phyloP scores from a whole-genome alignment of 2,888 invertebrate genomes.

The Stenolophus ochropezus region DNA sequence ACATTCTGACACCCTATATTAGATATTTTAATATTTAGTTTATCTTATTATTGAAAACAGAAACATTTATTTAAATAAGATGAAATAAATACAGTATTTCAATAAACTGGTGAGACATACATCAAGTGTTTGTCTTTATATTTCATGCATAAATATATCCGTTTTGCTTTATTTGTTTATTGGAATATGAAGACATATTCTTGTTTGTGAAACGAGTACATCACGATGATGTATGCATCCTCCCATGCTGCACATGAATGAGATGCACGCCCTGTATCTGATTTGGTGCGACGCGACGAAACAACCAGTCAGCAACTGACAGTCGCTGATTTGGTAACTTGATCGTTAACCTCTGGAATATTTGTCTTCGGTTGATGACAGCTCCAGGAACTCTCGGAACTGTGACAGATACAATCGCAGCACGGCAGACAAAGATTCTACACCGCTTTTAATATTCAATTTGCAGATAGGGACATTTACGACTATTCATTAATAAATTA shows the following conservation, averaged over 20 bases:
- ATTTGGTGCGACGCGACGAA: conserved; percentile 16
- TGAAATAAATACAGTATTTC: background rate
- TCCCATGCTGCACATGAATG: conserved; percentile 13
- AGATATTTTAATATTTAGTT: no score
- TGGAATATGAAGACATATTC: background rate
- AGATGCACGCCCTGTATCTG: conserved; percentile 4
- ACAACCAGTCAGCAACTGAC: conserved; percentile 36
- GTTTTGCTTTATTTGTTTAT: background rate
- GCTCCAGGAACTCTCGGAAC: conserved; percentile 6
- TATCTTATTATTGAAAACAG: no score
- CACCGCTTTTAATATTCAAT: no score
- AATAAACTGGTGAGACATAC: no score
- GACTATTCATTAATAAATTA: no score
- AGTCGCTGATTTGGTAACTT: conserved; percentile 41
- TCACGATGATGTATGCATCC: background rate
- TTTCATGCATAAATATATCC: background rate
- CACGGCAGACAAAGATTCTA: background rate
- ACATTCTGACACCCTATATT: no score
- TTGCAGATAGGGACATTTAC: no score
- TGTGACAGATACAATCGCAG: conserved; percentile 22
- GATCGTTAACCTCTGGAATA: conserved; percentile 33
- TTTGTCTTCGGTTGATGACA: conserved; percentile 38
- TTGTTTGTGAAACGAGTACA: background rate
- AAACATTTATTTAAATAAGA: background rate
- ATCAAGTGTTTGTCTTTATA: no score